Percentiles rank a stretch among this genome's conserved stretches.
Conservation (phyloP, 1,140 invertebrate genomes). For the Leguminivora glycinivorella region DNA sequence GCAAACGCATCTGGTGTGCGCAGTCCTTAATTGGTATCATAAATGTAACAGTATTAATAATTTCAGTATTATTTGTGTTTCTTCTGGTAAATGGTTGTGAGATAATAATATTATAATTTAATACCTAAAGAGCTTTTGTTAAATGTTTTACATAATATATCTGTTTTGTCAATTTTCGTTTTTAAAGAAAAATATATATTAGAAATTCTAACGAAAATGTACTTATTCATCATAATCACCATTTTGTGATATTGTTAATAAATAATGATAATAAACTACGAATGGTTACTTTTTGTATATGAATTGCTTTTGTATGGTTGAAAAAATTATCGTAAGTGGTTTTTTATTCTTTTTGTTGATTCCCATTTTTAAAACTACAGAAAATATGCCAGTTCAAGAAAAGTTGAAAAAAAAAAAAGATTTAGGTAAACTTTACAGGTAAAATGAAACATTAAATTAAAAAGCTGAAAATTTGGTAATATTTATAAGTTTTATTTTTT, state of each 20-base stretch:
- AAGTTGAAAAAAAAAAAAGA: too few species aligned
- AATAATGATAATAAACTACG: neutral
- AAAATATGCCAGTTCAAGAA: too few species aligned
- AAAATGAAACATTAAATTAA: too few species aligned
- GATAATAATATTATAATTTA: neutral
- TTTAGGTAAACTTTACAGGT: too few species aligned
- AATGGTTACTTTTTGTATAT: neutral
- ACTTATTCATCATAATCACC: constrained; percentile 22
- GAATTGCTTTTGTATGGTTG: too few species aligned
- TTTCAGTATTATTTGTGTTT: constrained; percentile 34
- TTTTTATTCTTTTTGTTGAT: too few species aligned
- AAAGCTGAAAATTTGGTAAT: too few species aligned
- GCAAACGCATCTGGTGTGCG: too few species aligned
- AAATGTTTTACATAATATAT: neutral
- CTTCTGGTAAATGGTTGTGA: constrained; percentile 45
- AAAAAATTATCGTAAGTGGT: too few species aligned
- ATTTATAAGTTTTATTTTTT: too few species aligned
- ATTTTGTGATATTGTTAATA: constrained; percentile 19
- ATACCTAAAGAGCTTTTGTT: neutral
- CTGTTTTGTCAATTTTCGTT: neutral
- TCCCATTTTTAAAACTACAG: too few species aligned
- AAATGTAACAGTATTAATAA: constrained; percentile 17
- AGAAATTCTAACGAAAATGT: neutral
- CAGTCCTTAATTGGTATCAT: constrained; percentile 19
- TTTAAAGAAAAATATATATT: constrained; percentile 3